Percentiles rank a stretch among this genome's conserved stretches.
Conservation (phyloP, 2,113 vertebrate genomes). For the Pundamilia nyererei region DNA sequence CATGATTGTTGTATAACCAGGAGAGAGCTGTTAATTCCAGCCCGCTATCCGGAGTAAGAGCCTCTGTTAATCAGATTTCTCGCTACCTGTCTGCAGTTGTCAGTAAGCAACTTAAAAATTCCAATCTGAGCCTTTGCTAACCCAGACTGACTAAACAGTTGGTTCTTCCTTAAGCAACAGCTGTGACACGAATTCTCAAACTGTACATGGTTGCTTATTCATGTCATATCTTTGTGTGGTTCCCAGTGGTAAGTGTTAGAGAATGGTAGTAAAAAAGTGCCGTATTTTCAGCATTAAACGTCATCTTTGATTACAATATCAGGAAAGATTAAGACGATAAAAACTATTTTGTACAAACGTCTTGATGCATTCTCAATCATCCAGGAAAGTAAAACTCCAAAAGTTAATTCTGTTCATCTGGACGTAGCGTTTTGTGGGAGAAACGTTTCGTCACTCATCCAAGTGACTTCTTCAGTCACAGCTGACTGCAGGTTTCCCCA, state of each 20-base stretch:
- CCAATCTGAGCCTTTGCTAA: neutral
- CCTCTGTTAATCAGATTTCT: constrained; percentile 19
- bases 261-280: neutral
- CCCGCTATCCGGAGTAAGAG: neutral
- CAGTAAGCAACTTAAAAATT: neutral
- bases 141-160: neutral
- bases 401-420: neutral
- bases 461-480: neutral
- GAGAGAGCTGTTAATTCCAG: neutral
- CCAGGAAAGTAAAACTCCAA: rapidly evolving
- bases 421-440: neutral
- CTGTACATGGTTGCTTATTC: neutral
- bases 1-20: neutral
- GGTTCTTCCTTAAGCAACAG: neutral
- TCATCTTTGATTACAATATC: neutral
- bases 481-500: neutral
- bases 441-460: rapidly evolving
- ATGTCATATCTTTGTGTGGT: neutral
- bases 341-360: neutral
- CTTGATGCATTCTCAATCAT: neutral
- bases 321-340: neutral
- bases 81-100: neutral
- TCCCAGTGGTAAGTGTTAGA: neutral
- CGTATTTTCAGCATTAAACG: rapidly evolving
- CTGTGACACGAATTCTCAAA: neutral